Evolutionary conservation across 1,140 invertebrate species (phyloP), one percentile per base, ranked within the genome.

Genomic region (Pseudobourletiella spinata): DNA sequence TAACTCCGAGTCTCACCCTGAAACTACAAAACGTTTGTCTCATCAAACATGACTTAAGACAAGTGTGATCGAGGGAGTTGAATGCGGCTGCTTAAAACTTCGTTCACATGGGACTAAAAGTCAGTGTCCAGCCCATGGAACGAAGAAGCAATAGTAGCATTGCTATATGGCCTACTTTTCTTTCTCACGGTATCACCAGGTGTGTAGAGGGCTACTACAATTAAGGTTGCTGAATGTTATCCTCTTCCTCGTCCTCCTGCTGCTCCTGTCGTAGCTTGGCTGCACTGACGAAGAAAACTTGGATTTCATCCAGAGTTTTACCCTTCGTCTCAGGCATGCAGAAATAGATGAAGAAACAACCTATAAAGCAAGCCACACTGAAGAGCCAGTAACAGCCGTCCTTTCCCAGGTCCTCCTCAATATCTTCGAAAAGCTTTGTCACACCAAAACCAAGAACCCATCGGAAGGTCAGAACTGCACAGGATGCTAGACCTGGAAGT

Each of bases 251-350:
- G 20, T 55, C 52, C n/a, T 29, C 52, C 8, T 32, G 26, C 25
- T 35, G 14, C 52, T 55, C 52, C 20, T 32, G 29, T 35, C 32
- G 20, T 22, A 55, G 20, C 39, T 55, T 57, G 15, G 42, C 22
- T 4, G 32, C 4, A 24, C 15, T 22, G 2, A 43, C 55, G 44
- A 57, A 57, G 15, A 42, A 42, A 16, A 4, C 24, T 50, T 82
- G 79, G 39, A 88, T 84, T 67, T 89, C 84, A 58, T 86, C 78
- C 44, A 88, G 73, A 1, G 78, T 81, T 70, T 82, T 84, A 1
- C 82, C 82, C 68, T 85, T 87, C 1, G 86, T 88, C 71, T 88
- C 87, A 1, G 86, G 86, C 1, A 89, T 81, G 52, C 79, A 75
- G 25, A 84, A 80, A 61, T 76, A 80, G 58, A 83, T 75, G 32